Conservation (phyloP, 2,113 vertebrate genomes). For the Rhinolophus sinicus region DNA sequence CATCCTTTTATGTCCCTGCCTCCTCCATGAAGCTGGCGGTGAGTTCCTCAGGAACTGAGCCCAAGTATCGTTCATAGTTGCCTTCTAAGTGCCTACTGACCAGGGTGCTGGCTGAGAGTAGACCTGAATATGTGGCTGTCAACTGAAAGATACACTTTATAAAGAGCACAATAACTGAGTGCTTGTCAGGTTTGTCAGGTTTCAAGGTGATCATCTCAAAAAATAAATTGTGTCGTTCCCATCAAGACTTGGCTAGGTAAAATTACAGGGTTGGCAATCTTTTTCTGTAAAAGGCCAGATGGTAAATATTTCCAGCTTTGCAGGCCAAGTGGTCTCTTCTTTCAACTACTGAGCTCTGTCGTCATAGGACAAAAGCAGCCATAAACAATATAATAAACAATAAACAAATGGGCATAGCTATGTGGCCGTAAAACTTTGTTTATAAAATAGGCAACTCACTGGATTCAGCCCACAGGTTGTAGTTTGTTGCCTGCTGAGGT, state of each 20-base stretch:
- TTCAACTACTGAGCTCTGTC: neutral
- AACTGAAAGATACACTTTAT: neutral
- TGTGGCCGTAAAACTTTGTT: slow-evolving; percentile 6
- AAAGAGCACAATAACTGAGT: neutral
- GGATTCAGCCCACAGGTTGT: neutral
- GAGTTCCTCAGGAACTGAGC: neutral
- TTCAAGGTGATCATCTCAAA: neutral
- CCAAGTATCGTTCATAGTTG: neutral
- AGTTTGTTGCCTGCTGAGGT: neutral
- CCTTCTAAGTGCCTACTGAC: neutral
- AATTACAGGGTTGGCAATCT: neutral
- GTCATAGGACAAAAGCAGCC: neutral
- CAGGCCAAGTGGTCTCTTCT: neutral
- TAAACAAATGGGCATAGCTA: neutral
- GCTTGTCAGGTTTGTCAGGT: neutral
- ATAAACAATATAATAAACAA: neutral
- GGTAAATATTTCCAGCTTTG: neutral
- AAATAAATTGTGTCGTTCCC: neutral
- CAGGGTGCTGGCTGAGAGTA: neutral
- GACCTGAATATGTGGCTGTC: neutral
- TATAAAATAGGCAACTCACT: neutral
- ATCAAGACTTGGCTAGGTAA: neutral
- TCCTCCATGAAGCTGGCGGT: neutral
- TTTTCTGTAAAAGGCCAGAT: neutral
- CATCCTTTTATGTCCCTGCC: neutral